Evolutionary conservation across 2,797 vertebrate species (phyloP).

Genomic region (Hozukius guyotensis): DNA sequence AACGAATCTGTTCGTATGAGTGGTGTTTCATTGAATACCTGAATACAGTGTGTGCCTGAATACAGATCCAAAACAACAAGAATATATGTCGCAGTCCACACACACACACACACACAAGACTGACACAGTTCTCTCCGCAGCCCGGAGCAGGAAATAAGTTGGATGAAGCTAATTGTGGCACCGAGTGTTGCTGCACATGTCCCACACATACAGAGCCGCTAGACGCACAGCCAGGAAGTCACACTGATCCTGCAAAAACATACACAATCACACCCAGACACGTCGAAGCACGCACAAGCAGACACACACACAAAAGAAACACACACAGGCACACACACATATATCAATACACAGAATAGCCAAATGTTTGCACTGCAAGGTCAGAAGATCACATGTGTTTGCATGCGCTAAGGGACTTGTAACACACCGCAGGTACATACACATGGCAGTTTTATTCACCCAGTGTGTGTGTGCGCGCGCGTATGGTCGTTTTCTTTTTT

Average conservation of each 20-base stretch:
- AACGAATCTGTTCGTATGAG: no score
- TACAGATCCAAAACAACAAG: neutral
- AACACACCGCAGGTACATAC: slow-evolving; percentile 62
- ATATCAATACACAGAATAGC: slow-evolving; percentile 29
- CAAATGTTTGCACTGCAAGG: slow-evolving; percentile 70
- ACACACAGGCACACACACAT: neutral
- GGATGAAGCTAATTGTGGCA: slow-evolving; percentile 71
- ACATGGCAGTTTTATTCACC: slow-evolving; percentile 48
- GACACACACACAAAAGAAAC: neutral
- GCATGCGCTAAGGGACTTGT: slow-evolving; percentile 52
- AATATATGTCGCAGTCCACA: neutral
- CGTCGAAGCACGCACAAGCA: slow-evolving; percentile 16
- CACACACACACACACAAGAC: neutral
- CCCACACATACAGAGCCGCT: slow-evolving; percentile 34
- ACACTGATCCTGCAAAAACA: slow-evolving; percentile 59
- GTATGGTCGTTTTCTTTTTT: slow-evolving; percentile 13
- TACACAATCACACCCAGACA: slow-evolving; percentile 55
- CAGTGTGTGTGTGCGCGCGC: slow-evolving; percentile 1
- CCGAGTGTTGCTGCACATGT: slow-evolving; percentile 57
- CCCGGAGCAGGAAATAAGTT: slow-evolving; percentile 62
- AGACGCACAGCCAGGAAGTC: slow-evolving; percentile 56
- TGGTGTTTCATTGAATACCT: neutral
- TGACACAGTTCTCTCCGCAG: slow-evolving; percentile 46
- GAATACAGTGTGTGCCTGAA: no score
- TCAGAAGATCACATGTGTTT: slow-evolving; percentile 71